These are phyloP conservation scores for Ophioninae sp. DNA, from an alignment of 2,888 invertebrate genomes.

Conservation along the genomic window DNA sequence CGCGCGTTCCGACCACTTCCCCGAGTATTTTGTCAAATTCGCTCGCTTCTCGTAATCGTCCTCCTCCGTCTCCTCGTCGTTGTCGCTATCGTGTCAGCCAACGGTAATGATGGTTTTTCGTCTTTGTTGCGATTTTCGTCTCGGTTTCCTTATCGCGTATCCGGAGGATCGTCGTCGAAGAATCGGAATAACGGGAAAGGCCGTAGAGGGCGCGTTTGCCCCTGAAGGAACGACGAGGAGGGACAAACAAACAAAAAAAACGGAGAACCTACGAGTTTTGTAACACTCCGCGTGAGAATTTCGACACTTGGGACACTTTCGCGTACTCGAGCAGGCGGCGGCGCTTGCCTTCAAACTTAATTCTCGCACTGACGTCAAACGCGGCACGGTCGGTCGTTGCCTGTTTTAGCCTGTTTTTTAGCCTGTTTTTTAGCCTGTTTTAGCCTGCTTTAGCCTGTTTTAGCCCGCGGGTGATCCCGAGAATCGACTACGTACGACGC, in stretches of 20 bases:
- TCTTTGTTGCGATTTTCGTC: background rate
- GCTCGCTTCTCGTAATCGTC: background rate
- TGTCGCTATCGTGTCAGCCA: background rate
- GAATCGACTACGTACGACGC: constrained; percentile 38
- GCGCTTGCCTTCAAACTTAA: constrained; percentile 18
- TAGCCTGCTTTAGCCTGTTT: constrained; percentile 30
- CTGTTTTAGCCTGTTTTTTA: constrained; percentile 34
- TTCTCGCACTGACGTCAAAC: constrained; percentile 44
- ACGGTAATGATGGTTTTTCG: background rate
- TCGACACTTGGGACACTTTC: constrained; percentile 32
- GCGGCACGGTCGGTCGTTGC: constrained; percentile 29
- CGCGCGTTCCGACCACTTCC: constrained; percentile 29
- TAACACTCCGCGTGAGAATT: constrained; percentile 15
- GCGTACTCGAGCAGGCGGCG: background rate
- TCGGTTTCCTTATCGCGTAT: background rate
- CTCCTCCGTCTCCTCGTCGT: background rate
- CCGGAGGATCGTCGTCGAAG: background rate
- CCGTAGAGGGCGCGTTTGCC: constrained; percentile 9
- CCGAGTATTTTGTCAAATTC: constrained; percentile 1
- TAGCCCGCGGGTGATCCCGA: constrained; percentile 42
- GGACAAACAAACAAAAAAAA: background rate
- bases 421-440: constrained; percentile 35
- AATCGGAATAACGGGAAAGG: constrained; percentile 30
- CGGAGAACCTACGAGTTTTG: constrained; percentile 1
- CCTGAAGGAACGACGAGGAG: background rate